Evolutionary conservation across 1,140 invertebrate species (phyloP).

Genomic region (Popillia japonica): DNA sequence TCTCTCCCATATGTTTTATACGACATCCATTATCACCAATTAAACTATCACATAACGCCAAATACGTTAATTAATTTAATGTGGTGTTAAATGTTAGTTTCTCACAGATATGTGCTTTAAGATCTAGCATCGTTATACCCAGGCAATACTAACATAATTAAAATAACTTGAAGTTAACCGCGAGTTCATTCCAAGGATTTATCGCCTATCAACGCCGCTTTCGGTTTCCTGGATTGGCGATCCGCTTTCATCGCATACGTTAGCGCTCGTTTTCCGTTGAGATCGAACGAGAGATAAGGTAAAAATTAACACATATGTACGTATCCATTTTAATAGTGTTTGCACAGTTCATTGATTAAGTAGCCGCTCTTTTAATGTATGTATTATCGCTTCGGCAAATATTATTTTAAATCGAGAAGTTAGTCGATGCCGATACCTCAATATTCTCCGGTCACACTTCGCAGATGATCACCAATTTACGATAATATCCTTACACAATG

Average conservation of each 20-base stretch:
- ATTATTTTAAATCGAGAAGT: neutral
- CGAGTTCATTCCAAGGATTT: neutral
- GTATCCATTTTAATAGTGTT: neutral
- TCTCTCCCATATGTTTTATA: neutral
- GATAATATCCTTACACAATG: conserved; percentile 7
- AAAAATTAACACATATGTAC: conserved; percentile 12
- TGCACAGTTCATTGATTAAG: neutral
- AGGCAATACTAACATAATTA: neutral
- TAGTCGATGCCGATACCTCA: neutral
- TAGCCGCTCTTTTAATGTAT: neutral
- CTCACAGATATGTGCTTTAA: neutral
- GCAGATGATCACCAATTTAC: neutral
- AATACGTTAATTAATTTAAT: conserved; percentile 4
- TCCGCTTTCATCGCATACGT: neutral
- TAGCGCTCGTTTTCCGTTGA: neutral
- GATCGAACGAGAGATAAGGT: neutral
- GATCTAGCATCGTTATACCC: neutral
- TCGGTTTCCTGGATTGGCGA: conserved; percentile 9
- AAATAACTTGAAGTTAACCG: neutral
- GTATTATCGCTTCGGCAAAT: neutral
- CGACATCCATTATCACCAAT: neutral
- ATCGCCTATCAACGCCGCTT: neutral
- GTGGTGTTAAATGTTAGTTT: neutral
- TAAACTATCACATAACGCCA: neutral
- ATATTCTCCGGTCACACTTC: neutral